Evolutionary conservation across 2,797 vertebrate species (phyloP), one percentile per base, ranked within the genome.

Genomic region (Steatocranus sp.): DNA sequence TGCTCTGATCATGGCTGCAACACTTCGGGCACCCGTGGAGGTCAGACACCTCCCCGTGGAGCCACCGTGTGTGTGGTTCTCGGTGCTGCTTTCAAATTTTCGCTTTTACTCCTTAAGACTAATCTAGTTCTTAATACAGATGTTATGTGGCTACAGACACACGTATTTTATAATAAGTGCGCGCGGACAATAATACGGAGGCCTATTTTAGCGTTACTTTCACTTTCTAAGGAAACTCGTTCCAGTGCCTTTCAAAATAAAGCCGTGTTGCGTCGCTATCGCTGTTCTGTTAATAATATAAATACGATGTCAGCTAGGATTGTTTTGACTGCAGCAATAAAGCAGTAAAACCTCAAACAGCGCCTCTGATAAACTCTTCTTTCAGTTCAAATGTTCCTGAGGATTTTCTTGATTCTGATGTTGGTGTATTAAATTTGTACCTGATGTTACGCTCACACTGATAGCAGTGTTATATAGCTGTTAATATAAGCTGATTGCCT

Each of bases 381-480:
- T 58, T 18, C 15, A 6, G 2, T 32, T 58, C 4, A 56, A 27
- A 58, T 32, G 9, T 58, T 58, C 27, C 54, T 32, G 54, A 32
- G 15, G 27, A 32, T 58, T 58, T 32, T 58, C 54, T 0, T 58
- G 27, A 58, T 11, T 4, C 7, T 32, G 54, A 32, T 3, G 9
- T 58, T 56, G 30, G n/a, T n/a, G n/a, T 30, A 51, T 14, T 56
- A 3, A 4, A 56, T 11, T 56, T 0, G 5, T 56, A 11, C 3
- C 54, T 56, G 54, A 56, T 18, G 54, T 56, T 56, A 32, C 8
- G 15, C 5, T 32, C 27, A 6, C 54, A 56, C 54, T 56, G 4
- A 11, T 27, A 56, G 15, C 15, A 32, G 54, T 4, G 27, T 32
- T 0, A 0, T 56, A 56, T 30, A 0, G 54, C 54, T 30, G 54